Evolutionary conservation across 2,888 invertebrate species (phyloP).

Genomic region (Leptopilina syphax): DNA sequence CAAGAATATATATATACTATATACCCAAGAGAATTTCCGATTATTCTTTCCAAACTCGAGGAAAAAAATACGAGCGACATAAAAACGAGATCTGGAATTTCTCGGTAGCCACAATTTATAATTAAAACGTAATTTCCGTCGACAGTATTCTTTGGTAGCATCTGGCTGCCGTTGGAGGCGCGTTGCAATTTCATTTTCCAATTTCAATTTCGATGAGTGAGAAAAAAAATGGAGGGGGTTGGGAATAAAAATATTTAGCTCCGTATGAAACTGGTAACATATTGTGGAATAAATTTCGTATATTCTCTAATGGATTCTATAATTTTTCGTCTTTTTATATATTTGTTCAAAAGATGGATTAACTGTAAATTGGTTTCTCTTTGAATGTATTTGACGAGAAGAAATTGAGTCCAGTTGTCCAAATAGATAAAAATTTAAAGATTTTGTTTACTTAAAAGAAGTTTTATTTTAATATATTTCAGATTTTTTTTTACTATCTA

Average conservation of each 20-base stretch:
- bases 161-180: constrained; percentile 52
- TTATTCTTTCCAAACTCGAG: constrained; percentile 43
- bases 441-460: no score
- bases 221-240: constrained; percentile 27
- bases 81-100: constrained; percentile 46
- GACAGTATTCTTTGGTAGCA: constrained; percentile 50
- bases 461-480: no score
- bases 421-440: no score
- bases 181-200: constrained; percentile 56
- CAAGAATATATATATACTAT: not conserved
- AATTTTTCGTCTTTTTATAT: not conserved
- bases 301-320: constrained; percentile 5
- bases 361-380: no score
- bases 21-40: not conserved
- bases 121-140: constrained; percentile 64
- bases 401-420: no score
- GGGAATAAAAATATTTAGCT: constrained; percentile 57
- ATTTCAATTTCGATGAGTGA: constrained; percentile 58
- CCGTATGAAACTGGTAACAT: constrained; percentile 37
- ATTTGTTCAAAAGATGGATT: no score
- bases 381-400: no score
- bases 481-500: no score
- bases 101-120: constrained; percentile 52
- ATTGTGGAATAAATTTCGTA: constrained; percentile 21
- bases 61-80: constrained; percentile 46